Evolutionary conservation across 2,888 invertebrate species (phyloP).

Genomic region (Cabera pusaria): DNA sequence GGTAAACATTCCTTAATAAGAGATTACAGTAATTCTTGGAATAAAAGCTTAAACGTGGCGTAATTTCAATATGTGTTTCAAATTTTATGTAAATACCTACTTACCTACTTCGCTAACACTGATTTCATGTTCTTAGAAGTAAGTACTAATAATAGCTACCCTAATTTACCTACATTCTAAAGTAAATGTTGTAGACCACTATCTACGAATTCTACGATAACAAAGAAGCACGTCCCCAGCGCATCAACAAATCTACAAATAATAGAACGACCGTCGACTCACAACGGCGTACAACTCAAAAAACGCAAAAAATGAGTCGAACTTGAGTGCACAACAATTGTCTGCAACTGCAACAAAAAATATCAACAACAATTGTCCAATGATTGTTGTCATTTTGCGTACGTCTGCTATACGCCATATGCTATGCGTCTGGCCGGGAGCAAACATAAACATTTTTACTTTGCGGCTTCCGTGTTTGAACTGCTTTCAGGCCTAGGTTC

Average conservation of each 20-base stretch:
- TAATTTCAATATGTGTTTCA: too few relatives aligned
- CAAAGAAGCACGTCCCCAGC: constrained; percentile 24
- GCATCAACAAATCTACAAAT: constrained; percentile 41
- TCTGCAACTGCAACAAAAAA: constrained; percentile 19
- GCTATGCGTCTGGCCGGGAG: constrained; percentile 62
- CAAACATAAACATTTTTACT: constrained; percentile 55
- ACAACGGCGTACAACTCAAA: constrained; percentile 41
- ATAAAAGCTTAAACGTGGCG: too few relatives aligned
- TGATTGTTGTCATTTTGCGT: constrained; percentile 76
- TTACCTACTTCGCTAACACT: too few relatives aligned
- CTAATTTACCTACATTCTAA: too few relatives aligned
- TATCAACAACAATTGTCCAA: constrained; percentile 61
- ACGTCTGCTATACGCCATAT: constrained; percentile 61
- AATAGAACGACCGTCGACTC: constrained; percentile 38
- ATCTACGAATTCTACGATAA: too few relatives aligned
- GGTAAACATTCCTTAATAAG: too few relatives aligned
- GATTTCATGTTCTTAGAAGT: too few relatives aligned
- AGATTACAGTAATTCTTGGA: too few relatives aligned
- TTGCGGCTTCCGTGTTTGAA: constrained; percentile 36
- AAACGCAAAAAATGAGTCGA: constrained; percentile 44
- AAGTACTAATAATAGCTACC: too few relatives aligned
- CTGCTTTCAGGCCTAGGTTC: constrained; percentile 1
- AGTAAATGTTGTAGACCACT: too few relatives aligned
- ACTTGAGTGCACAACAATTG: constrained; percentile 57
- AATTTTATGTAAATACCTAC: too few relatives aligned